Evolutionary conservation across 2,888 invertebrate species (phyloP), one percentile per base, ranked within the genome.

Genomic region (Celastrina argiolus): DNA sequence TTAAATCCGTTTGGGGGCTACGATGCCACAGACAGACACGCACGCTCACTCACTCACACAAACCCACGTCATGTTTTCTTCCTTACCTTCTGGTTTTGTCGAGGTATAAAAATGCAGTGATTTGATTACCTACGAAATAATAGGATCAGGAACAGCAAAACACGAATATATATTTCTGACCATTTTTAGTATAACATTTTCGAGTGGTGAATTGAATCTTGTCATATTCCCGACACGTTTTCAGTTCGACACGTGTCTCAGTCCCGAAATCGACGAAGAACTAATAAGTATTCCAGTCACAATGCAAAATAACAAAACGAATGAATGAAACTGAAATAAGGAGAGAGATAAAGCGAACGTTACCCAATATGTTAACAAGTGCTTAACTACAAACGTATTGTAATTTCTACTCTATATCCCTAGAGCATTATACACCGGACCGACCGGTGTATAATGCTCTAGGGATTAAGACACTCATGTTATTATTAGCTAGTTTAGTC

Each of bases 251-350:
- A 22, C 61, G 61, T 61, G 36, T 61, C 36, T 16, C 16, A 34
- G 8, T 59, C 59, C 26, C 22, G 28, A 16, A 59, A 59, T 34
- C 18, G 36, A 12, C 18, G 59, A 59, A 10, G 34, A 10, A 34
- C 59, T 39, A 61, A 61, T 61, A 10, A 36, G 61, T 61, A 61
- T 61, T 61, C 61, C 34, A 61, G 39, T 61, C 61, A 36, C 16
- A 36, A 36, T 36, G 39, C 16, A 31, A 31, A 59, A 59, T 59
- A 58, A 58, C 58, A 31, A 31, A 58, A 31, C 31, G 58, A 58
- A 58, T 31, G 58, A 58, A 58, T 58, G 58, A 58, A 58, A 58
- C 58, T 16, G 39, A 61, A 61, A 61, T 61, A 61, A 59, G 31
- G 34, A 22, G 18, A 0, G 3, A 14, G 36, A 61, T 5, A 14